Evolutionary conservation across 2,113 vertebrate genomes (phyloP), one percentile per base, ranked within the genome.

Genomic region (Potamarius usumacintae): DNA sequence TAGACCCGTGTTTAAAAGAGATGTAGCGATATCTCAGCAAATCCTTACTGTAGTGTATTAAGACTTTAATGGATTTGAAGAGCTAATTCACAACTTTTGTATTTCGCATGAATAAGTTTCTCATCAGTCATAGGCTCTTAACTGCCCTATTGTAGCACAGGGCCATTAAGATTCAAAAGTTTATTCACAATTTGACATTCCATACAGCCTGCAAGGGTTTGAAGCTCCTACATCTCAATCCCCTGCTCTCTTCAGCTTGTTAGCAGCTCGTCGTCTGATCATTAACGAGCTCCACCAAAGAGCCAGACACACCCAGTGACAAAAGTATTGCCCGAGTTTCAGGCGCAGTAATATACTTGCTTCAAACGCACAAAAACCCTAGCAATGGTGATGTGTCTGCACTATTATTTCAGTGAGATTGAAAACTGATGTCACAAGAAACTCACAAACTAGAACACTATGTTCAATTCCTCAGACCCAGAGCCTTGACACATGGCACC

Each of bases 191-290:
- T 72, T 42, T 42, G 69, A 72, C 69, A 30, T 15, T 69, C 62
- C 22, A 12, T n/a, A 30, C 67, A 69, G n/a, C 27, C 30, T 71
- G 30, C 5, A 69, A 69, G 67, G 30, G 1, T 34, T 34, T 7
- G 14, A 71, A 15, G 67, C 67, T 2, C n/a, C n/a, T 1, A 65
- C 63, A 65, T 65, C 63, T n/a, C 65, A 69, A 69, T 18, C 69
- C 53, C 65, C 34, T 17, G 30, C 20, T 22, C 53, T 76, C 83
- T 84, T 48, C 63, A 72, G 78, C 83, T 85, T 52, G 79, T 85
- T 80, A 88, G 55, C 76, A 52, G 83, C 86, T 63, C 34, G 15
- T 87, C 69, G 15, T 83, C 48, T 63, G 80, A 83, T 80, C 55
- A 76, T 74, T 84, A 79, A 48, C 1, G 7, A 63, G n/a, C 58